Conservation (phyloP, 2,888 invertebrate species). For the Gymnocheta viridis region DNA sequence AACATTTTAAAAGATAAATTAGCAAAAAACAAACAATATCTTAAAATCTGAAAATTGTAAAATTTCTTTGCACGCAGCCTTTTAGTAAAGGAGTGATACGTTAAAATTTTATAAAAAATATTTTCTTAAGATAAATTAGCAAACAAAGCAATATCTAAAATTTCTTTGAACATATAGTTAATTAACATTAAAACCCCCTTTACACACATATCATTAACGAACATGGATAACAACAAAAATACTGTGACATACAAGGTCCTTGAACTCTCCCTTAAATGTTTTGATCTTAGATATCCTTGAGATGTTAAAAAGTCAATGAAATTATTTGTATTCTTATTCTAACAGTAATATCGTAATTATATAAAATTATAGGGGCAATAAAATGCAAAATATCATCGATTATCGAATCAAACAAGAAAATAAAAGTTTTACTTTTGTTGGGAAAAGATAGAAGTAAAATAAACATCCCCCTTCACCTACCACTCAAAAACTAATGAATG, state of each 20-base stretch:
- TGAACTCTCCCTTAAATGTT: slow-evolving; percentile 43
- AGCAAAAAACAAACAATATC: no score
- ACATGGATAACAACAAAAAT: background rate
- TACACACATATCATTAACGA: slow-evolving; percentile 14
- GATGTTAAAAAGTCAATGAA: slow-evolving; percentile 59
- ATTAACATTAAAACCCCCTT: slow-evolving; percentile 22
- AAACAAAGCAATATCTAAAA: background rate
- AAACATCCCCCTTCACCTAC: slow-evolving; percentile 39
- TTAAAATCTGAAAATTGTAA: no score
- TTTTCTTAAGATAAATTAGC: background rate
- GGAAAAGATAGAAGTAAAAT: slow-evolving; percentile 13
- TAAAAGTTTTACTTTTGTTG: slow-evolving; percentile 33
- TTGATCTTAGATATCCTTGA: slow-evolving; percentile 66
- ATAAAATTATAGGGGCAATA: slow-evolving; percentile 65
- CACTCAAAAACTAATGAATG: slow-evolving; percentile 37
- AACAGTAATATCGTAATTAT: slow-evolving; percentile 34
- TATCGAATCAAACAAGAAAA: slow-evolving; percentile 10
- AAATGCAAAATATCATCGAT: slow-evolving; percentile 58
- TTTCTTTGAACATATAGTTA: background rate
- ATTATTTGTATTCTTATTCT: slow-evolving; percentile 23
- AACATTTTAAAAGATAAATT: no score
- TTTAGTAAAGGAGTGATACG: no score
- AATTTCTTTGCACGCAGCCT: no score
- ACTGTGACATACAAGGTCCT: slow-evolving; percentile 17
- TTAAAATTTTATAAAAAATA: no score